These are phyloP conservation scores for Lagopus leucura DNA, from an alignment of 2,113 vertebrate genomes.

Conservation along the genomic window DNA sequence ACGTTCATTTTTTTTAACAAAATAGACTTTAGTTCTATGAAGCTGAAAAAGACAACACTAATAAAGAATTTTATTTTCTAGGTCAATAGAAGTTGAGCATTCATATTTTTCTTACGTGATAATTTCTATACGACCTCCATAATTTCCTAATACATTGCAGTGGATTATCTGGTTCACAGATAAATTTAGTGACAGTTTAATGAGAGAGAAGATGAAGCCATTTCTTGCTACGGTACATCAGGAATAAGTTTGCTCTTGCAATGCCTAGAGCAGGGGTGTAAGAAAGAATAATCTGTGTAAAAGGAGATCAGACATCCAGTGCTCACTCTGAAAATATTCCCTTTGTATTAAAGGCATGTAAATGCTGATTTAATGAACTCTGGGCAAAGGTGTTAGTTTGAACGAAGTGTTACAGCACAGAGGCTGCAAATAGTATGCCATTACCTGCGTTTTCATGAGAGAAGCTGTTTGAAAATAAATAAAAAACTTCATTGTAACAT, in stretches of 20 bases:
- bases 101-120: background rate
- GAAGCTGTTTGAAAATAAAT: conserved; percentile 32
- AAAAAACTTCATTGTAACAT: background rate
- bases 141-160: background rate
- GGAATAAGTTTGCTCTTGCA: conserved; percentile 50
- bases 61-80: conserved; percentile 14
- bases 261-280: background rate
- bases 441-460: background rate
- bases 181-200: conserved; percentile 43
- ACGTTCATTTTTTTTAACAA: background rate
- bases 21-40: background rate
- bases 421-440: conserved; percentile 5
- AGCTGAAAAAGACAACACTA: background rate
- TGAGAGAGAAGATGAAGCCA: background rate
- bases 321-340: conserved; percentile 1
- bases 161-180: conserved; percentile 47
- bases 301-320: conserved; percentile 23
- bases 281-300: conserved; percentile 30
- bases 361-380: conserved; percentile 55
- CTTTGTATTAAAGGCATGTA: conserved; percentile 7
- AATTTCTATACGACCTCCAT: background rate
- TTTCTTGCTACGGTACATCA: conserved; percentile 40
- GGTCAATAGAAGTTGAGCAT: background rate
- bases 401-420: background rate
- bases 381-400: conserved; percentile 16